These are phyloP conservation scores for Artemisiospiza belli DNA, from an alignment of 2,113 vertebrate species.

Conservation along the genomic window DNA sequence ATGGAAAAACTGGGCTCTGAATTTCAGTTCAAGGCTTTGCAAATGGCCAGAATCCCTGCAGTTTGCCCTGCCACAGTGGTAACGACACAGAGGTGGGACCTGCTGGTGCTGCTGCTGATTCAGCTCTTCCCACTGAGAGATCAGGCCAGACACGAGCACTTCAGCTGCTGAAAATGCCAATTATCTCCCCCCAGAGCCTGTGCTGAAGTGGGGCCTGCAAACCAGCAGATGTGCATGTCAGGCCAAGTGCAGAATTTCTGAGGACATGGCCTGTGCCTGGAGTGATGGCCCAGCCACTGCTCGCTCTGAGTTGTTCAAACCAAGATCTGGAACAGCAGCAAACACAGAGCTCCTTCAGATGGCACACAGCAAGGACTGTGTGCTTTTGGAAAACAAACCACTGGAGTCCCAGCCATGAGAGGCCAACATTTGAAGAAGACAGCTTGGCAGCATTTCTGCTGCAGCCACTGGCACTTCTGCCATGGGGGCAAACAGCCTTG, in stretches of 20 bases:
- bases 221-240: not conserved
- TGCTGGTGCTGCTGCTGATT: not conserved
- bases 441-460: not conserved
- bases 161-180: not conserved
- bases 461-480: not conserved
- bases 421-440: not conserved
- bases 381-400: not conserved
- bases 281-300: not conserved
- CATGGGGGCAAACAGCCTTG: not conserved
- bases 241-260: not conserved
- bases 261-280: not conserved
- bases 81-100: not conserved
- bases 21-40: not conserved
- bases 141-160: not conserved
- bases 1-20: not conserved
- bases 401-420: not conserved
- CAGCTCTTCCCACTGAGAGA: not conserved
- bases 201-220: not conserved
- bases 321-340: not conserved
- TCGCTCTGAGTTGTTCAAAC: not conserved
- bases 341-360: not conserved
- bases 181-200: not conserved
- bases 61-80: not conserved
- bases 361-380: rapidly evolving
- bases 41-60: not conserved